These are phyloP conservation scores for Furcifer pardalis DNA, from an alignment of 2,797 vertebrate genomes.

Conservation along the genomic window DNA sequence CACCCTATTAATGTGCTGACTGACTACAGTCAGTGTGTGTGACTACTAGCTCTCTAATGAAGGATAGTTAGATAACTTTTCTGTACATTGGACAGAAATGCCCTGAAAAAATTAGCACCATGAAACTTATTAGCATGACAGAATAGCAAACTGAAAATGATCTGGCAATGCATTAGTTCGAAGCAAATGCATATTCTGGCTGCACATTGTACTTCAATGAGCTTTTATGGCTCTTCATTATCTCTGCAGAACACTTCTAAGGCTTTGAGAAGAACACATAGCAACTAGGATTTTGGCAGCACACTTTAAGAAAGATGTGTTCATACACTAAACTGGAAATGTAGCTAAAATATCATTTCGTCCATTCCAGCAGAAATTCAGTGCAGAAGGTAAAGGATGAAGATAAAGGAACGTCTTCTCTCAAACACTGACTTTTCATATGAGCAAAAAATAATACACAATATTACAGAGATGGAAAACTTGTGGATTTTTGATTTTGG, in stretches of 20 bases:
- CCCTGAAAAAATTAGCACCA: neutral
- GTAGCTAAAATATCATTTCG: neutral
- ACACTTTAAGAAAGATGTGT: neutral
- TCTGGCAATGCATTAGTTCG: neutral
- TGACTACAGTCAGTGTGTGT: too few species aligned
- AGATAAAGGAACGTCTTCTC: neutral
- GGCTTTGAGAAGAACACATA: neutral
- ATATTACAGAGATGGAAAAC: neutral
- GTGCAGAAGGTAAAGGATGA: neutral
- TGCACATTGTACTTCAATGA: neutral
- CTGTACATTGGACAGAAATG: neutral
- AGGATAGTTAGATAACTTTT: neutral
- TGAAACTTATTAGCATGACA: neutral
- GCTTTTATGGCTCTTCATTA: slow-evolving; percentile 13
- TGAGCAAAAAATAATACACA: slow-evolving; percentile 18
- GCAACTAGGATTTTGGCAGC: neutral
- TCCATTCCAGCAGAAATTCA: neutral
- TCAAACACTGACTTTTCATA: neutral
- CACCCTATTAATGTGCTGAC: too few species aligned
- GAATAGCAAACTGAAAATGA: neutral
- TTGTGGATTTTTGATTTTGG: neutral
- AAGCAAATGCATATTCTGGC: slow-evolving; percentile 26
- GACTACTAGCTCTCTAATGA: neutral
- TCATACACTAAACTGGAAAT: neutral
- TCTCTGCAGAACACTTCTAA: neutral